These are phyloP conservation scores for Apocheima hispidaria DNA, from an alignment of 2,888 invertebrate species.

Conservation along the genomic window DNA sequence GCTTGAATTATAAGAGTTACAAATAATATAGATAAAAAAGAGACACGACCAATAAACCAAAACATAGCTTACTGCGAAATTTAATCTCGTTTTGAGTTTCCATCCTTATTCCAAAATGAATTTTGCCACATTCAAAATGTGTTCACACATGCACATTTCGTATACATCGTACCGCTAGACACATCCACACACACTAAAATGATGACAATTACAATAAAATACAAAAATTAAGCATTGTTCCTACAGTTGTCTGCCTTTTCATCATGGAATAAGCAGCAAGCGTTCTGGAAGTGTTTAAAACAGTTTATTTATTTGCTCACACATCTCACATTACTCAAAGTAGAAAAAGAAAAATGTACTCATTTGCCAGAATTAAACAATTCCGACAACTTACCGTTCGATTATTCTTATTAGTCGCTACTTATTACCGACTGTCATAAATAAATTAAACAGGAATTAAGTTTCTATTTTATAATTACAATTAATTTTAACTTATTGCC, in stretches of 20 bases:
- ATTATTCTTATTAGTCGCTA: background rate
- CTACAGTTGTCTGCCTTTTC: conserved; percentile 16
- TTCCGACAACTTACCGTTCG: background rate
- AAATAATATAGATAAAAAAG: background rate
- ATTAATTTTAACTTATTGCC: conserved; percentile 12
- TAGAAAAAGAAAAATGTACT: background rate
- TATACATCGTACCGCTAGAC: conserved; percentile 16
- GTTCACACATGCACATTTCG: conserved; percentile 24
- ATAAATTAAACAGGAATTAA: conserved; percentile 23
- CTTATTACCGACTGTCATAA: background rate
- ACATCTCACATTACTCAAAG: background rate
- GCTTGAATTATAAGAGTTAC: background rate
- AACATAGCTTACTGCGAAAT: background rate
- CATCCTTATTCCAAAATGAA: background rate
- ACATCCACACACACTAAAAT: conserved; percentile 3
- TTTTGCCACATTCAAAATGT: conserved; percentile 4
- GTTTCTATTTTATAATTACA: conserved; percentile 9
- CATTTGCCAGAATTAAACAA: background rate
- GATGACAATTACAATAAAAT: conserved; percentile 7
- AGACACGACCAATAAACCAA: background rate
- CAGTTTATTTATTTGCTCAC: background rate
- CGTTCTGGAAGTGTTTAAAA: background rate
- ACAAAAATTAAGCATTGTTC: background rate
- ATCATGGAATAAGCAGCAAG: conserved; percentile 11
- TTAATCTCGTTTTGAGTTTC: background rate